Evolutionary conservation across 2,888 invertebrate species (phyloP).

Genomic region (Leptinotarsa haldemani): DNA sequence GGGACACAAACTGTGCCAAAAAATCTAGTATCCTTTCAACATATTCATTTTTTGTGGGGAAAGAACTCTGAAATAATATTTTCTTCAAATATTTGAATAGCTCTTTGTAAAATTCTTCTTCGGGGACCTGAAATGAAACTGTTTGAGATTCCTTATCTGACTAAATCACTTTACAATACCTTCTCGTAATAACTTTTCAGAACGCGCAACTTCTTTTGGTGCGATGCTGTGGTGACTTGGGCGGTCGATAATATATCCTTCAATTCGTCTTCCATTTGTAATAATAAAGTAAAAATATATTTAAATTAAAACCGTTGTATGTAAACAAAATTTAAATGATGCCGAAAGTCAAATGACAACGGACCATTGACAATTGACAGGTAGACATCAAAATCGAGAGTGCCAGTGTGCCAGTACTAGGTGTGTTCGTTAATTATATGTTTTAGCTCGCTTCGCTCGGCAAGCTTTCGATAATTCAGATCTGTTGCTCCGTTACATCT

Average conservation of each 20-base stretch:
- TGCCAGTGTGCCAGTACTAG: no score
- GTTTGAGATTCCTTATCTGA: background rate
- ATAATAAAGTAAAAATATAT: conserved; percentile 29
- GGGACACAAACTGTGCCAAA: conserved; percentile 47
- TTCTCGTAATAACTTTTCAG: conserved; percentile 47
- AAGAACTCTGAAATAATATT: conserved; percentile 40
- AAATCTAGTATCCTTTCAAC: conserved; percentile 49
- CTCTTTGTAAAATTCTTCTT: conserved; percentile 42
- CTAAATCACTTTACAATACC: conserved; percentile 36
- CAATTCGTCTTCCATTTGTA: conserved; percentile 37
- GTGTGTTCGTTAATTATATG: no score
- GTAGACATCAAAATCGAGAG: background rate
- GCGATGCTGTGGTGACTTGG: conserved; percentile 46
- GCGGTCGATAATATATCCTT: conserved; percentile 43
- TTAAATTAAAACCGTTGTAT: conserved; percentile 33
- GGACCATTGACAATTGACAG: background rate
- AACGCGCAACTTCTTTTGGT: conserved; percentile 49
- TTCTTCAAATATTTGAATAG: conserved; percentile 39
- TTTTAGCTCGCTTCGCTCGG: no score
- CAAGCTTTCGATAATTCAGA: no score
- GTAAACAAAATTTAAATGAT: conserved; percentile 30
- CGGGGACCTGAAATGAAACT: conserved; percentile 37
- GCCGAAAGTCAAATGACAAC: background rate
- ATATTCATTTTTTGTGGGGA: conserved; percentile 39
- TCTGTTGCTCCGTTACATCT: no score